Base-by-base conservation (phyloP, 2,888 invertebrate species). In the Euzetes globulus region DNA sequence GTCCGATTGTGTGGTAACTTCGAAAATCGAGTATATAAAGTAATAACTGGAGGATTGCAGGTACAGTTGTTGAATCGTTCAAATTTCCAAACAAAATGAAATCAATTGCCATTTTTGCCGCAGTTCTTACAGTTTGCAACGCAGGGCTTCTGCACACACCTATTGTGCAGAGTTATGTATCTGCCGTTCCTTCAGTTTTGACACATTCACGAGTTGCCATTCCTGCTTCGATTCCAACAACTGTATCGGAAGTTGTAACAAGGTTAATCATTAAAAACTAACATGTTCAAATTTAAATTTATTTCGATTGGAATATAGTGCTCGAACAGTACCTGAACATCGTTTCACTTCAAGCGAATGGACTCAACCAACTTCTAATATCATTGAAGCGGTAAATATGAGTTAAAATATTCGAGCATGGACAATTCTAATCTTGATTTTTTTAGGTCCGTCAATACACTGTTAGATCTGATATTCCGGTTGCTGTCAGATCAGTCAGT, bases 161-260 rank as follows among this genome's bases (percentile, higher is more conserved):
- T 22, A 4, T 7, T 6, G 58, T 58, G 22, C 58, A 58, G 9
- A 58, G 58, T 22, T 58, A 58, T 17, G 17, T 19, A 19, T 17
- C 52, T 58, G 58, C 58, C 58, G 15, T 58, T 58, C 58, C 58
- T 9, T 58, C 58, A 25, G 58, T 58, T 4, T 15, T 58, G 58
- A 58, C 22, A 22, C 58, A 58, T 58, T 58, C 58, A 22, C 58
- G 58, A 4, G 58, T 58, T 27, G 27, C 58, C 7, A 58, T 58
- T 58, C 58, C 58, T 4, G 58, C 58, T 25, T 58, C 58, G 17
- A 58, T 58, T 17, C 58, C 58, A 27, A 58, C 58, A 6, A 58
- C 58, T 58, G 58, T 58, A 9, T 27, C 58, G 3, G 58, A 58
- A 58, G 58, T 58, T 58, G 22, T 58, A 6, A 58, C 58, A 9